Evolutionary conservation across 2,113 vertebrate genomes (phyloP).

Genomic region (Drymodes brunneopygia): DNA sequence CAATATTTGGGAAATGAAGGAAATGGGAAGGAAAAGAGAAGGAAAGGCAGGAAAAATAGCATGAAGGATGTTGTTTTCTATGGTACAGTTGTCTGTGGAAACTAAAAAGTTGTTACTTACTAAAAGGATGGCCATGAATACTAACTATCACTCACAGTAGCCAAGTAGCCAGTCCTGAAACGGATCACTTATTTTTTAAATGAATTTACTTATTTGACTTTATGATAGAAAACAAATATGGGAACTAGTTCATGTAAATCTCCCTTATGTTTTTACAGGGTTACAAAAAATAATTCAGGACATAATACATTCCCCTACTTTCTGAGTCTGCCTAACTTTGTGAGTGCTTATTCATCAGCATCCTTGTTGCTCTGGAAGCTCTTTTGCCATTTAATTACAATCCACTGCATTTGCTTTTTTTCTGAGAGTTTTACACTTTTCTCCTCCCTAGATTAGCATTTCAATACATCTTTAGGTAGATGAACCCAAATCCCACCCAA

Average conservation of each 20-base stretch:
- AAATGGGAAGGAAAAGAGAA: background rate
- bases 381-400: background rate
- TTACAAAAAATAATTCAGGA: background rate
- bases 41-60: background rate
- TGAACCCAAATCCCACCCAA: background rate
- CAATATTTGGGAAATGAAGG: background rate
- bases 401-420: background rate
- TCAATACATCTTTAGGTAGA: background rate
- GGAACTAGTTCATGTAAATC: background rate
- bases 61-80: background rate
- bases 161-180: background rate
- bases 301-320: background rate
- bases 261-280: background rate
- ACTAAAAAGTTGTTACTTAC: slow-evolving; percentile 19
- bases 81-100: background rate
- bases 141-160: background rate
- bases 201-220: background rate
- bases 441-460: background rate
- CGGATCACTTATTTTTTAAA: background rate
- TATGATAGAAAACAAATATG: background rate
- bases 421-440: background rate
- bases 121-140: slow-evolving; percentile 43
- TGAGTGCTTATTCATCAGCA: background rate
- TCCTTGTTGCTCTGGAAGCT: background rate
- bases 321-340: background rate